A percentile compares a stretch with the other conserved stretches of the same genome.
Conservation (phyloP, 2,797 vertebrate genomes). For the Sebastes oblongus region DNA sequence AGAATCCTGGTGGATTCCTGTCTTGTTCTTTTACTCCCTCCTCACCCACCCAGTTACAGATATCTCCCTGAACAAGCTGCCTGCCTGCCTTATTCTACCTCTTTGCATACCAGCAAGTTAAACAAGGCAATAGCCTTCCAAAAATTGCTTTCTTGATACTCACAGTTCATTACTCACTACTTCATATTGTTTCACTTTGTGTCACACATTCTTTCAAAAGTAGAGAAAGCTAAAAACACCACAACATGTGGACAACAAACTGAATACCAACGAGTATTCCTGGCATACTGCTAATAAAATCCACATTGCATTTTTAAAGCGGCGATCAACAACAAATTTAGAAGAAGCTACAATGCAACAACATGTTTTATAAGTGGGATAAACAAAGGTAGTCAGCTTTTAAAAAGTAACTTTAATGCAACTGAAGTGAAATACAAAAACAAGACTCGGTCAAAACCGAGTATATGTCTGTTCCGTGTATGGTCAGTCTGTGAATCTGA, state of each 20-base stretch:
- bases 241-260: background rate
- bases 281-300: background rate
- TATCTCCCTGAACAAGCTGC: constrained; percentile 3
- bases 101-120: background rate
- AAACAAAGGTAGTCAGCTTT: background rate
- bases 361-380: background rate
- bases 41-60: background rate
- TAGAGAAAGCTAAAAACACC: background rate
- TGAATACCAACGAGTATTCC: background rate
- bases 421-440: background rate
- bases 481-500: no score
- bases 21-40: constrained; percentile 26
- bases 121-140: background rate
- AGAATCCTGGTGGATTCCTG: constrained; percentile 29
- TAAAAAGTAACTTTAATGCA: background rate
- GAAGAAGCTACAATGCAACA: background rate
- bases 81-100: background rate
- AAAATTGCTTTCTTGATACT: background rate
- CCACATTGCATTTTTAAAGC: background rate
- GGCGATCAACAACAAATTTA: background rate
- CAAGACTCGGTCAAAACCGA: no score
- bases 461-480: no score
- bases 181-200: constrained; percentile 4
- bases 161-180: constrained; percentile 13
- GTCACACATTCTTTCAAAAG: background rate